A percentile compares a stretch with the other conserved stretches of the same genome.
These are phyloP conservation scores for Caenorhabditis sp. DNA, from an alignment of 2,888 invertebrate species.

Conservation along the genomic window DNA sequence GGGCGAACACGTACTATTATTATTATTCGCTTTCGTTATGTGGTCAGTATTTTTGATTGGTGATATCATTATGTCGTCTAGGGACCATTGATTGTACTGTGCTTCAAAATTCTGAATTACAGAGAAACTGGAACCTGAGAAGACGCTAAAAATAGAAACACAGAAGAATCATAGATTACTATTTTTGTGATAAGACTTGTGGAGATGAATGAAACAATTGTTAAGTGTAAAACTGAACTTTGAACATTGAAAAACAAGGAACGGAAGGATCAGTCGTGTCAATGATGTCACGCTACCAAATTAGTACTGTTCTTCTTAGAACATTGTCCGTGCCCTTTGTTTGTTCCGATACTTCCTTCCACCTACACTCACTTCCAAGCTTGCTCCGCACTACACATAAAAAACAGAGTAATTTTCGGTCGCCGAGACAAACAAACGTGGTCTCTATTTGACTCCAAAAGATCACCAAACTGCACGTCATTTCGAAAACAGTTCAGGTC, in stretches of 20 bases:
- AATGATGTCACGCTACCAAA: no score
- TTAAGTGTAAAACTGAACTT: slow-evolving; percentile 35
- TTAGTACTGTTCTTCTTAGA: no score
- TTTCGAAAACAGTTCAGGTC: slow-evolving; percentile 44
- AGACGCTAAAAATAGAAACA: neutral
- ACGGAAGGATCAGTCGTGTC: no score
- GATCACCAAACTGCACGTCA: slow-evolving; percentile 38
- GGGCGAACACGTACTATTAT: slow-evolving; percentile 55
- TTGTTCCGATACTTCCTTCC: slow-evolving; percentile 29
- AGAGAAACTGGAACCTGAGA: neutral
- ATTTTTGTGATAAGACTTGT: slow-evolving; percentile 41
- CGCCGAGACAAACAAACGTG: slow-evolving; percentile 32
- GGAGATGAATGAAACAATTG: slow-evolving; percentile 39
- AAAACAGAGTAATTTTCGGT: neutral
- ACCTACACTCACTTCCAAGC: slow-evolving; percentile 30
- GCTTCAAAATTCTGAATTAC: neutral
- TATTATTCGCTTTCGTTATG: slow-evolving; percentile 32
- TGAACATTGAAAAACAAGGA: slow-evolving; percentile 3
- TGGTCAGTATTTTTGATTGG: slow-evolving; percentile 38
- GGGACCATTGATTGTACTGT: slow-evolving; percentile 12
- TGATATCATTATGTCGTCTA: slow-evolving; percentile 42
- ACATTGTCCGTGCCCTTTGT: neutral
- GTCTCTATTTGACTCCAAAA: slow-evolving; percentile 25
- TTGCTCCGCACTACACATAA: neutral
- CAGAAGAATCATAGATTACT: slow-evolving; percentile 42